These are phyloP conservation scores for Corapipo altera DNA, from an alignment of 2,113 vertebrate genomes.

Conservation along the genomic window DNA sequence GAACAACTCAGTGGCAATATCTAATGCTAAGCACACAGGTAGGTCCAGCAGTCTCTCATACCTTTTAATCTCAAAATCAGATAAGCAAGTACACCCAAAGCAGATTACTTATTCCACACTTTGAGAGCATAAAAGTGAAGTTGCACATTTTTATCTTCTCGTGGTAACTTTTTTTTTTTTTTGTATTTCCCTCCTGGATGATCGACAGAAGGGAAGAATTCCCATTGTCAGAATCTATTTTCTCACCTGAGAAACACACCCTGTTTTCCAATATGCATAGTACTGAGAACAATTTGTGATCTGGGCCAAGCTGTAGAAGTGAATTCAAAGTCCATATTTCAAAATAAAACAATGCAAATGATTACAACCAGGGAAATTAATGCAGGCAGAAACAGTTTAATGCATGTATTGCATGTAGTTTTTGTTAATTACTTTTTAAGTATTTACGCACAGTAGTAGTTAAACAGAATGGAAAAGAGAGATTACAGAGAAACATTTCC, in stretches of 20 bases:
- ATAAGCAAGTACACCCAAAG: not conserved
- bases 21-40: not conserved
- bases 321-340: not conserved
- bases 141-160: not conserved
- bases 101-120: not conserved
- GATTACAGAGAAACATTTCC: not conserved
- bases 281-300: not conserved
- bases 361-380: not conserved
- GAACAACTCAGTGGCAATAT: not conserved
- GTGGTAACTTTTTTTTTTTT: not conserved
- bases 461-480: slow-evolving; percentile 14
- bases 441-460: slow-evolving; percentile 44
- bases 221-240: not conserved
- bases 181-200: not conserved
- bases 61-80: not conserved
- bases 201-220: not conserved
- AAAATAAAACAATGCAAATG: not conserved
- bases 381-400: not conserved
- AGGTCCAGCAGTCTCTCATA: not conserved
- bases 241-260: not conserved
- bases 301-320: not conserved
- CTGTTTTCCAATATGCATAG: not conserved
- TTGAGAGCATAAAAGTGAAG: not conserved
- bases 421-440: slow-evolving; percentile 55
- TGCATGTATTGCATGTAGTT: not conserved